Percentiles rank a stretch among this genome's conserved stretches.
Evolutionary conservation across 2,113 vertebrate genomes (phyloP).

Genomic region (Pelmatolapia mariae): DNA sequence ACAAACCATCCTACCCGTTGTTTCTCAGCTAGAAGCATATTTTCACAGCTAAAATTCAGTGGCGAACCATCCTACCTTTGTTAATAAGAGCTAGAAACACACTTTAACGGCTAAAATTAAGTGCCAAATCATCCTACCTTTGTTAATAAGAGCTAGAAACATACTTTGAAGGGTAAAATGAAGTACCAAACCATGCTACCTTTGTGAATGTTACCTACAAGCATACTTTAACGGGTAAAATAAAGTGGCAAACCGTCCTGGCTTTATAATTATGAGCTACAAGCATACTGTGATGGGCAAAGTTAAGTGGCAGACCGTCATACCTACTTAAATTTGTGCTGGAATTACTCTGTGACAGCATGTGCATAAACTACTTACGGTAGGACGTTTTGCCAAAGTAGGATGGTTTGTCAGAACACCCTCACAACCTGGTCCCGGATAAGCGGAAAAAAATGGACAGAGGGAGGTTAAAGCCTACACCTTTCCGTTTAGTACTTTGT

Average conservation of each 20-base stretch:
- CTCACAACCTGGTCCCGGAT: neutral
- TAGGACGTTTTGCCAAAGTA: too few species aligned
- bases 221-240: neutral
- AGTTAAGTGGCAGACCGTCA: too few species aligned
- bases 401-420: too few species aligned
- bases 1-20: too few species aligned
- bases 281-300: neutral
- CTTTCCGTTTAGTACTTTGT: neutral
- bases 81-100: neutral
- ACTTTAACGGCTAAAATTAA: rapidly evolving
- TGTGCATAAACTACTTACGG: too few species aligned
- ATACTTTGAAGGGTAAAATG: neutral
- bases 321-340: too few species aligned
- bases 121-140: neutral
- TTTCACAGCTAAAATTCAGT: neutral
- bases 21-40: neutral
- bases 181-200: too few species aligned
- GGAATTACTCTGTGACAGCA: too few species aligned
- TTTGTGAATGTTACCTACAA: too few species aligned
- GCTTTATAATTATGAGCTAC: neutral
- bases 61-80: neutral
- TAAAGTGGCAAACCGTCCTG: neutral
- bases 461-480: neutral
- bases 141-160: neutral
- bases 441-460: neutral